Conservation (phyloP, 2,888 invertebrate genomes). For the Pristionchus mayeri region DNA sequence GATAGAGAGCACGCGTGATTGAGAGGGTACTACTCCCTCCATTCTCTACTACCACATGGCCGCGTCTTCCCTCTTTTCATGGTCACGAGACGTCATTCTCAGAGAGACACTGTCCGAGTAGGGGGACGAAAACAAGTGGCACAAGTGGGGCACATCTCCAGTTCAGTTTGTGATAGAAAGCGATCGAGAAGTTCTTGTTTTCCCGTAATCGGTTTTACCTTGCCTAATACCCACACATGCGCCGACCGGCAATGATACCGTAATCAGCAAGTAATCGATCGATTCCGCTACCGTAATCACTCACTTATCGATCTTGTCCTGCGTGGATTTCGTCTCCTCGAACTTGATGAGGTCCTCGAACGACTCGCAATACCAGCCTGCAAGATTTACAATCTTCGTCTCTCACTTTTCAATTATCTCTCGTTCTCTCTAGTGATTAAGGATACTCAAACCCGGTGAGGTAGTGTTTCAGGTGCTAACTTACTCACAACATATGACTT, state of each 20-base stretch:
- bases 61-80: neutral
- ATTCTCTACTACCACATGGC: neutral
- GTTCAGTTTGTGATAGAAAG: neutral
- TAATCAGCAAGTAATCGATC: neutral
- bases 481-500: too few relatives aligned
- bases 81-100: conserved; percentile 1
- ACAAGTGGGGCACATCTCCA: neutral
- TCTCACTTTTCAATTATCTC: too few relatives aligned
- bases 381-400: too few relatives aligned
- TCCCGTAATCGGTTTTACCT: too few relatives aligned
- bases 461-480: too few relatives aligned
- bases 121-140: neutral
- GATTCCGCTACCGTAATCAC: conserved; percentile 28
- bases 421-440: too few relatives aligned
- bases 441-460: too few relatives aligned
- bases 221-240: too few relatives aligned
- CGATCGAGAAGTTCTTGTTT: neutral
- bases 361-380: conserved; percentile 83
- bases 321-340: conserved; percentile 82
- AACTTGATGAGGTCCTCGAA: conserved; percentile 95
- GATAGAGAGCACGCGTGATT: too few relatives aligned
- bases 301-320: conserved; percentile 63
- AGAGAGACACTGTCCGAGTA: neutral
- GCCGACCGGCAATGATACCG: neutral
- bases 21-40: neutral